phyloP scores from a whole-genome alignment of 2,888 invertebrate genomes.

The Ctenicera cuprea region DNA sequence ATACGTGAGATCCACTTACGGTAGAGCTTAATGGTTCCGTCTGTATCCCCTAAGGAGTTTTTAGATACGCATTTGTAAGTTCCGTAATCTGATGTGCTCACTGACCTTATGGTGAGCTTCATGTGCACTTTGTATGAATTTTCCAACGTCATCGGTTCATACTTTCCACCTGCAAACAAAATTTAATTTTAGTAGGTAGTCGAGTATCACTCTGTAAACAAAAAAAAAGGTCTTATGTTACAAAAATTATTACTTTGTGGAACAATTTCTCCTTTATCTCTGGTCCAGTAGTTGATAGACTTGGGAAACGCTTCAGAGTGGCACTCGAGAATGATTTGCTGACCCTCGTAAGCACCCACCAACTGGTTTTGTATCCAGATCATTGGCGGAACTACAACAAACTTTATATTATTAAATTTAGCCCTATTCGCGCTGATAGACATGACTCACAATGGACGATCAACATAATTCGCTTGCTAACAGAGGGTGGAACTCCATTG shows the following conservation, averaged over 20 bases:
- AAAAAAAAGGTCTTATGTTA: not conserved
- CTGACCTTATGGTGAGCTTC: slow-evolving; percentile 82
- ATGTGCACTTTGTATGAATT: slow-evolving; percentile 87
- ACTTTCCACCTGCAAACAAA: slow-evolving; percentile 73
- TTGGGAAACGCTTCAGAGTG: slow-evolving; percentile 84
- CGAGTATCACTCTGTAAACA: not conserved
- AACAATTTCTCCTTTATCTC: slow-evolving; percentile 79
- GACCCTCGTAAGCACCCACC: slow-evolving; percentile 80
- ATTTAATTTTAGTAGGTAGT: slow-evolving; percentile 1
- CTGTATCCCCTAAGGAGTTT: slow-evolving; percentile 89
- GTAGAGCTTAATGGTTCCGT: slow-evolving; percentile 88
- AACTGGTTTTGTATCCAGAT: slow-evolving; percentile 85
- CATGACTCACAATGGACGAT: slow-evolving; percentile 85
- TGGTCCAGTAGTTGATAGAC: slow-evolving; percentile 85
- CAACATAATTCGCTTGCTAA: slow-evolving; percentile 91
- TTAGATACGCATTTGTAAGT: slow-evolving; percentile 89
- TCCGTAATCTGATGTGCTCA: slow-evolving; percentile 82
- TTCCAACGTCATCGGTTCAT: slow-evolving; percentile 83
- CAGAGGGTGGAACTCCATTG: slow-evolving; percentile 88
- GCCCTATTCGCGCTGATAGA: slow-evolving; percentile 52
- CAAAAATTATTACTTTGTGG: slow-evolving; percentile 74
- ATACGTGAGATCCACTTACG: slow-evolving; percentile 76
- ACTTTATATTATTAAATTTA: slow-evolving; percentile 48
- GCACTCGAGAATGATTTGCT: slow-evolving; percentile 82
- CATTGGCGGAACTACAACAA: slow-evolving; percentile 80